Conservation (phyloP, 2,888 invertebrate species). For the Boloria selene region DNA sequence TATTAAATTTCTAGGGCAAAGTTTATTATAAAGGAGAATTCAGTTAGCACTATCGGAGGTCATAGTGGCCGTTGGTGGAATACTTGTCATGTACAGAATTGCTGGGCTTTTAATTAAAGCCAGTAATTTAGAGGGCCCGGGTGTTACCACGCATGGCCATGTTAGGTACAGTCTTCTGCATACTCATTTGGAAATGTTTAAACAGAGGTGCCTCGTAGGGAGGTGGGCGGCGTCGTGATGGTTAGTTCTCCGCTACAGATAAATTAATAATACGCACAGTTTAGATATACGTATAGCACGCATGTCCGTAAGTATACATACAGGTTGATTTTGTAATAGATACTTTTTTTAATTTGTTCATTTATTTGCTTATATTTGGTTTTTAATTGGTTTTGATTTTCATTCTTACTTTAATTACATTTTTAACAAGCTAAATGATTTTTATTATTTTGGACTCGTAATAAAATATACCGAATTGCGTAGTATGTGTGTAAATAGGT, state of each 20-base stretch:
- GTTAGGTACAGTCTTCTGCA: conserved; percentile 76
- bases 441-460: too few species aligned
- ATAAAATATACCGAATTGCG: too few species aligned
- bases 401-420: too few species aligned
- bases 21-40: conserved; percentile 48
- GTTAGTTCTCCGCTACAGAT: conserved; percentile 80
- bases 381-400: background rate
- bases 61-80: conserved; percentile 60
- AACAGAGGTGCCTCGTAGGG: conserved; percentile 58
- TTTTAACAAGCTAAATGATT: too few species aligned
- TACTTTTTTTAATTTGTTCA: background rate
- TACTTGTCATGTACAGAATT: conserved; percentile 81
- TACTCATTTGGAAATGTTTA: conserved; percentile 81
- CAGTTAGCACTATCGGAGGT: conserved; percentile 67
- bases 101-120: conserved; percentile 80
- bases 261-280: conserved; percentile 77
- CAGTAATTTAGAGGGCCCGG: conserved; percentile 77
- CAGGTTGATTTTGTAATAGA: conserved; percentile 51
- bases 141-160: conserved; percentile 64
- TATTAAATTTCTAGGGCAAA: conserved; percentile 14
- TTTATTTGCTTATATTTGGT: background rate
- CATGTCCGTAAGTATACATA: conserved; percentile 63
- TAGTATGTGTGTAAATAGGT: too few species aligned
- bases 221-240: conserved; percentile 64
- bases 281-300: conserved; percentile 64